Conservation (phyloP, 1,140 invertebrate genomes). For the Caerostris darwini region DNA sequence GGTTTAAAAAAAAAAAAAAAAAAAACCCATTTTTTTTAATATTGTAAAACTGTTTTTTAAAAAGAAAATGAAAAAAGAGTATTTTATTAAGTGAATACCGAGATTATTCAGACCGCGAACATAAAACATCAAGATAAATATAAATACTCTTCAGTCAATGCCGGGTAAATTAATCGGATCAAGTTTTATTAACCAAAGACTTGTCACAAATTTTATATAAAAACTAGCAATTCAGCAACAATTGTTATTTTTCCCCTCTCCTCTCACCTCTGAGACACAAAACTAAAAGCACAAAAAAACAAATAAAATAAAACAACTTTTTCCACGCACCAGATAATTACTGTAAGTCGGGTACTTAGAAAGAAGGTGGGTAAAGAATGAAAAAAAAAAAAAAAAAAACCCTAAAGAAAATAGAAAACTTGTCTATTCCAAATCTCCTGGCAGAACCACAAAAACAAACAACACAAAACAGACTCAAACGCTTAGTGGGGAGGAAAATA, state of each 20-base stretch:
- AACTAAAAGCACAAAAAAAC: not conserved
- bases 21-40: too few species aligned
- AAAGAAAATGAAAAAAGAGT: too few species aligned
- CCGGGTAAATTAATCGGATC: too few species aligned
- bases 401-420: conserved; percentile 3
- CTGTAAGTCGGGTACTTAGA: not conserved
- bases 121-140: too few species aligned
- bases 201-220: too few species aligned
- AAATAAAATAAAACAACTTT: not conserved
- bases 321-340: conserved; percentile 7
- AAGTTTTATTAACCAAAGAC: too few species aligned
- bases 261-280: not conserved
- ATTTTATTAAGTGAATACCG: too few species aligned
- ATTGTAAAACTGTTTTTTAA: too few species aligned
- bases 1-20: too few species aligned
- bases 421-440: conserved; percentile 48
- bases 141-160: too few species aligned
- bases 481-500: not conserved
- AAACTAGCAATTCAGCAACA: too few species aligned
- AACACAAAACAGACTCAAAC: conserved; percentile 15
- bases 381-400: conserved; percentile 9
- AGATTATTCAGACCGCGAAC: too few species aligned
- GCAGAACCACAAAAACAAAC: conserved; percentile 56
- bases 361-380: conserved; percentile 27
- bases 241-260: not conserved